phyloP scores from a whole-genome alignment of 2,113 vertebrate species.

The cattle (Bos taurus) region DNA sequence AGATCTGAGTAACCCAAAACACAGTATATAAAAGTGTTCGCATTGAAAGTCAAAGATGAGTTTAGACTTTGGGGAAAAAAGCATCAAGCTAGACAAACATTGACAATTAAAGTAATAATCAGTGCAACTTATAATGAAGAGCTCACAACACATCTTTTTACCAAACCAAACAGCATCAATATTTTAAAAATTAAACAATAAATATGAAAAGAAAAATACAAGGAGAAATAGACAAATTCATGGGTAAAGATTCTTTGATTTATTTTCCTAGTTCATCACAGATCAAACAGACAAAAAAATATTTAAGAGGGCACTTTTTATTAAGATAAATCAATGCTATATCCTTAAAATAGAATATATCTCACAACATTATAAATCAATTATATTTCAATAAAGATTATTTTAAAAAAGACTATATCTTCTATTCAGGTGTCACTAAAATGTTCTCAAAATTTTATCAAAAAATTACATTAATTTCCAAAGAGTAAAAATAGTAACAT shows the following conservation, averaged over 20 bases:
- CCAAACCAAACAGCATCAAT: neutral
- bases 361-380: neutral
- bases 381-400: neutral
- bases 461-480: neutral
- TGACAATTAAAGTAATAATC: neutral
- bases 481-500: neutral
- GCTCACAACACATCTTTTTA: neutral
- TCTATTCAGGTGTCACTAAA: neutral
- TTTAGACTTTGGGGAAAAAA: neutral
- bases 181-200: neutral
- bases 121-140: neutral
- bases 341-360: neutral
- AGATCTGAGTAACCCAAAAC: neutral
- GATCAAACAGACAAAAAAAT: neutral
- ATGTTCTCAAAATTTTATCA: neutral
- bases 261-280: neutral
- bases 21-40: neutral
- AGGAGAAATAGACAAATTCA: neutral
- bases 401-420: neutral
- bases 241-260: neutral
- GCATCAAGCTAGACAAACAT: neutral
- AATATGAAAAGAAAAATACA: neutral
- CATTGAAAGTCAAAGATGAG: rapidly evolving
- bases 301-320: neutral
- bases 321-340: neutral